Conservation (phyloP, 1,140 invertebrate genomes). For the Rhopalosiphum padi region DNA sequence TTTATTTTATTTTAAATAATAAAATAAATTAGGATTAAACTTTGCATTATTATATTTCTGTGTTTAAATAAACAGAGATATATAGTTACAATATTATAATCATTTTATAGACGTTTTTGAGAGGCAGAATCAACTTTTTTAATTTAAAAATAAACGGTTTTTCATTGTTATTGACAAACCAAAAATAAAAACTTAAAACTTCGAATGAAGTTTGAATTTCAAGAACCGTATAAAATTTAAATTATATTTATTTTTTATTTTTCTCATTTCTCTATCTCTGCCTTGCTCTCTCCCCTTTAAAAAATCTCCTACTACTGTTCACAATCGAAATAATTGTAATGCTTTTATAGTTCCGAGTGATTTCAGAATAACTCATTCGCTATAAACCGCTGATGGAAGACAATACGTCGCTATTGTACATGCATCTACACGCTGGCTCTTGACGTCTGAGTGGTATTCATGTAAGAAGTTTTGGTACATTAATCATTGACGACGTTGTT, state of each 20-base stretch:
- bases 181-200: not conserved
- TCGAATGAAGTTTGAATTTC: not conserved
- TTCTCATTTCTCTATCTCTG: not conserved
- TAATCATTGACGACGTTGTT: conserved; percentile 16
- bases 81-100: not conserved
- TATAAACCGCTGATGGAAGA: conserved; percentile 42
- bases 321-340: not conserved
- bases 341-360: not conserved
- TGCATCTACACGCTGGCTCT: not conserved
- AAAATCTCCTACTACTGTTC: not conserved
- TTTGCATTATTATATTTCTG: too few species aligned
- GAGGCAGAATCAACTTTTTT: not conserved
- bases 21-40: too few species aligned
- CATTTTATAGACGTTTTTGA: not conserved
- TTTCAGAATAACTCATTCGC: conserved; percentile 31
- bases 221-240: not conserved
- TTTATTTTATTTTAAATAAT: not conserved
- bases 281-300: not conserved
- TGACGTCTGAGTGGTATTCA: conserved; percentile 26
- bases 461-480: conserved; percentile 50
- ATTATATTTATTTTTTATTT: not conserved
- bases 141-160: conserved; percentile 32
- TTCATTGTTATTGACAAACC: not conserved
- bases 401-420: conserved; percentile 4
- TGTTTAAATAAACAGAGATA: not conserved